Evolutionary conservation across 92 coral and sea anemone genomes (phyloP).

Genomic region (Porites rus): DNA sequence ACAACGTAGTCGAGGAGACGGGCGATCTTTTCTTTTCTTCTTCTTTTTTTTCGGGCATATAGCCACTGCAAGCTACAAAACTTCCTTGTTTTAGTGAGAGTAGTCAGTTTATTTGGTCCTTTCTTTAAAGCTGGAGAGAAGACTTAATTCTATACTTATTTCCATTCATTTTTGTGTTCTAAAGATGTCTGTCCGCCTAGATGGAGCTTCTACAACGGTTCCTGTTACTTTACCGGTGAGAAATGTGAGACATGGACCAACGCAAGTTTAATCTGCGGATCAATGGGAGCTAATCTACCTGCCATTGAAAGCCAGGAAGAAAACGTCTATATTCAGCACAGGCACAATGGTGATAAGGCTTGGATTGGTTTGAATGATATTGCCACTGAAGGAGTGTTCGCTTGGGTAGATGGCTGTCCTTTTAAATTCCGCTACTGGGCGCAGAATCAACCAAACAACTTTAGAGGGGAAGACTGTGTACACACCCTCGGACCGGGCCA

Average conservation of each 20-base stretch:
- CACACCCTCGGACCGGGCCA: conserved; percentile 45
- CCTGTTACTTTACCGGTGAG: conserved; percentile 72
- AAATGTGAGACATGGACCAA: conserved; percentile 61
- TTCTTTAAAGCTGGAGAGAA: no score
- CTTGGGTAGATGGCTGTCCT: no score
- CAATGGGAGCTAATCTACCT: conserved; percentile 44
- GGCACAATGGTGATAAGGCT: conserved; percentile 59
- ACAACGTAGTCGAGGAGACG: no score
- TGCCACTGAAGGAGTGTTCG: conserved; percentile 41
- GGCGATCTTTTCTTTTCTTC: no score
- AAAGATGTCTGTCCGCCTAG: conserved; percentile 69
- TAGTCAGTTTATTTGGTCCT: no score
- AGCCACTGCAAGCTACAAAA: no score
- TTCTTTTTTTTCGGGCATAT: no score
- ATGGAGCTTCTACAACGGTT: conserved; percentile 75
- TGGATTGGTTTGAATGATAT: conserved; percentile 69
- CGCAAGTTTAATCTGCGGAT: conserved; percentile 51
- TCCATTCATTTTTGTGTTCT: neutral
- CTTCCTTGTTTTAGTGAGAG: no score
- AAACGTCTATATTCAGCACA: conserved; percentile 70
- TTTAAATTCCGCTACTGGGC: no score
- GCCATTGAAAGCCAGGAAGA: conserved; percentile 56
- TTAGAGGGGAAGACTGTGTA: conserved; percentile 55
- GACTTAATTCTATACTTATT: neutral
- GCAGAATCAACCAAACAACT: conserved; percentile 47